Evolutionary conservation across 2,888 invertebrate genomes (phyloP), one percentile per base, ranked within the genome.

Genomic region (Drosophila ezoana): DNA sequence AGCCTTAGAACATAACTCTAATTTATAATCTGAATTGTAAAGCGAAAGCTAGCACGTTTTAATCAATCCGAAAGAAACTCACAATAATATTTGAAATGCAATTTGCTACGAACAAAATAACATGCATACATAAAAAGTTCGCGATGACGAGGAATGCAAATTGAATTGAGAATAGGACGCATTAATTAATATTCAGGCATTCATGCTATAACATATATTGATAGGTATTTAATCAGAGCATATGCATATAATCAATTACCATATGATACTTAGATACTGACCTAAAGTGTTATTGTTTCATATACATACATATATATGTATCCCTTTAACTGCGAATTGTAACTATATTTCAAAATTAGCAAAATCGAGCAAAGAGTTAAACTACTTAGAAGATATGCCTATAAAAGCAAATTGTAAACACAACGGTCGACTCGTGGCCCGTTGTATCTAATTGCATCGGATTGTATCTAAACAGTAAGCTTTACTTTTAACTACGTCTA

Each of bases 1-100:
- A 83, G 89, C 70, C 60, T 63, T 86, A 83, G 68, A 65, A 77
- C 40, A 60, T 88, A 83, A 70, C 56, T 74, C 40, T 88, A 74
- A 83, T 80, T 88, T 86, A 75, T 65, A 57, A 66, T 51, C 37
- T 66, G 52, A 76, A 76, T 64, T 70, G 77, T 65, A 70, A 79
- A 71, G 73, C 57, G 28, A 33, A 54, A 56, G 54, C 69, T 56
- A 58, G 37, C 63, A 54, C 47, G 60, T 72, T 72, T 58, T 44
- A 59, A 68, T 53, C 49, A 47, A 63, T 72, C 44, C 62, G 53
- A 53, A 59, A 38, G 44, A 59, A 56, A 41, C 41, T 35, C 28
- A 20, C 28, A 58, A 20, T 47, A 28, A 41, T 52, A 41, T 47
- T 41, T 32, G 35, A 44, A 48, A 35, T 57, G n/a, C 35, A 41